Conservation (phyloP, 2,113 vertebrate genomes). For the Leptobrachium leishanense region DNA sequence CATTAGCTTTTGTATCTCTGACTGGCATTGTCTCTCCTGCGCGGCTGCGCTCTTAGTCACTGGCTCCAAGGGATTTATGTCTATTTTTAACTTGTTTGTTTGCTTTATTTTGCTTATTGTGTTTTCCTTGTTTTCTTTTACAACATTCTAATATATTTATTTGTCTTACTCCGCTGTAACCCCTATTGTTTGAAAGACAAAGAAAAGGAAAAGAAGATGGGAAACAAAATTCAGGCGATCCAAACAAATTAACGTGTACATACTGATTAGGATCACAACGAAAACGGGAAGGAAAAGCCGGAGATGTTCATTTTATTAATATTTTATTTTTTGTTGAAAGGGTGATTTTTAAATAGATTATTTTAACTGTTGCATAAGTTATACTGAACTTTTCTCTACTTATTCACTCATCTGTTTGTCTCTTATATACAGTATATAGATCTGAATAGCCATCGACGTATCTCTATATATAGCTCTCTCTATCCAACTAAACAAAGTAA, state of each 20-base stretch:
- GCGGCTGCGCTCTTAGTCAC: neutral
- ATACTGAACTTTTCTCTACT: too few relatives aligned
- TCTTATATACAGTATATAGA: too few relatives aligned
- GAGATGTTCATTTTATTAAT: neutral
- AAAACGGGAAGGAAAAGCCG: constrained; percentile 21
- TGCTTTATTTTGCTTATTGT: constrained; percentile 39
- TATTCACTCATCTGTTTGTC: neutral
- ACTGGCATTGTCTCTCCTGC: too few relatives aligned
- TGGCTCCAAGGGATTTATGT: constrained; percentile 1
- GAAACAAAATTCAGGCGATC: constrained; percentile 25
- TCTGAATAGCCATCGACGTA: too few relatives aligned
- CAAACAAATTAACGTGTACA: constrained; percentile 34
- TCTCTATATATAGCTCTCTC: too few relatives aligned
- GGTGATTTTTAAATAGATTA: neutral
- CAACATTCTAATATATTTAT: constrained; percentile 22
- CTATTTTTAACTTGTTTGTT: constrained; percentile 44
- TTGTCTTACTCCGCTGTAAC: constrained; percentile 22
- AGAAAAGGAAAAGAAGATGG: constrained; percentile 47
- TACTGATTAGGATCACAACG: constrained; percentile 28
- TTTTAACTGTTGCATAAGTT: neutral
- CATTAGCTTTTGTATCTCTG: too few relatives aligned
- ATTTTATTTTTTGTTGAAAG: constrained; percentile 19
- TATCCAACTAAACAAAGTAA: too few relatives aligned
- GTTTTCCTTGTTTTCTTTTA: constrained; percentile 18
- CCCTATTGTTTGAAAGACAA: constrained; percentile 43